Conservation (phyloP, 2,888 invertebrate species). For the Caenorhabditis sulstoni region DNA sequence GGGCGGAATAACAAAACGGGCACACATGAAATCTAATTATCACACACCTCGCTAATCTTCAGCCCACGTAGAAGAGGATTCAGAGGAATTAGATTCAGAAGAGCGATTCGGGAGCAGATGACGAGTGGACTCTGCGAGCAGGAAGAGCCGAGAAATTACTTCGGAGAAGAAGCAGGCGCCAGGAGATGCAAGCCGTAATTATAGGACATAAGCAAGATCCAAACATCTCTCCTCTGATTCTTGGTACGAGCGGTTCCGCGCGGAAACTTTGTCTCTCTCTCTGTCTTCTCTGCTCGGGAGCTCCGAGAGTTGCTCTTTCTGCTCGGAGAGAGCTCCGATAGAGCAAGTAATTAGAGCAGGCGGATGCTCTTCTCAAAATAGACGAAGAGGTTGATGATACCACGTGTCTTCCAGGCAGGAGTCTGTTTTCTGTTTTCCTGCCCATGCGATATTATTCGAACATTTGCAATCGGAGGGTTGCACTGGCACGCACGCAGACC, state of each 20-base stretch:
- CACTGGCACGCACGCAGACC: too few relatives aligned
- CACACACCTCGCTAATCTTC: constrained; percentile 30
- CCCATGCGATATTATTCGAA: too few relatives aligned
- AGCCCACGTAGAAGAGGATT: constrained; percentile 16
- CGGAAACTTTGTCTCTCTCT: background rate
- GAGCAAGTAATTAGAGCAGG: too few relatives aligned
- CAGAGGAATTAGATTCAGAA: constrained; percentile 1
- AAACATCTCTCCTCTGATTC: constrained; percentile 30
- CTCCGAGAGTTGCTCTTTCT: background rate
- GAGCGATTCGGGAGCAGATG: background rate
- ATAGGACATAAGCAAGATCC: constrained; percentile 4
- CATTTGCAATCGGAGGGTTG: too few relatives aligned
- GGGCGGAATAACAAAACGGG: constrained; percentile 4
- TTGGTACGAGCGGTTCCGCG: constrained; percentile 9
- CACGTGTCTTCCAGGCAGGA: too few relatives aligned
- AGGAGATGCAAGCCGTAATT: constrained; percentile 17
- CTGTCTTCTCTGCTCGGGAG: background rate
- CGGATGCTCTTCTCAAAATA: too few relatives aligned
- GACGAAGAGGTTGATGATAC: too few relatives aligned
- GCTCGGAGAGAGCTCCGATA: too few relatives aligned
- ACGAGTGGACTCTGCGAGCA: background rate
- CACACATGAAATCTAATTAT: constrained; percentile 26
- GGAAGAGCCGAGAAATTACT: constrained; percentile 1
- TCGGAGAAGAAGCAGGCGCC: background rate
- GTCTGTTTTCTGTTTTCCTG: too few relatives aligned